Base-by-base conservation (phyloP, 2,113 vertebrate species). In the Brevimyrus niger region DNA sequence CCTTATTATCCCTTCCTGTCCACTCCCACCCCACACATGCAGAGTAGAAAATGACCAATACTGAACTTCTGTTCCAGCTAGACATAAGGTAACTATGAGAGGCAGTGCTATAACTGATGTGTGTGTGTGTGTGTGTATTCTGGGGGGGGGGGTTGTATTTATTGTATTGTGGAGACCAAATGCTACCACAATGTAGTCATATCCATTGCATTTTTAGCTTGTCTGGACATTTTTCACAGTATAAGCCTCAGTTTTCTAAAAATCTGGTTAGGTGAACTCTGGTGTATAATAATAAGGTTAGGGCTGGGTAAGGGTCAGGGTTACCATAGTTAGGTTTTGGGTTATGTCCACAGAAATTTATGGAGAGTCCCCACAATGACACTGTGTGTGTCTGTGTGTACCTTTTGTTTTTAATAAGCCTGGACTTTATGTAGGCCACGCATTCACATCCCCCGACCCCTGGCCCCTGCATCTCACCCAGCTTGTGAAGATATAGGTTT, bases 31-130 rank as follows among this genome's bases (percentile, higher is more conserved):
- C 42, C 44, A 44, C 55, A 76, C 44, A 76, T 19, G n/a, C n/a
- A 31, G 17, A 48, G n/a, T 46, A 73, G 11, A 88, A 42, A 47
- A 46, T 17, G n/a, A 76, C 87, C 85, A 58, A 86, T 61, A 88
- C n/a, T 47, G 82, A 76, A 65, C 91, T 88, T 91, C 90, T 90
- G 89, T 91, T 58, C 89, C 83, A 90, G 76, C 86, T 73, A 85
- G 42, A n/a, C 80, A 76, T 13, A 51, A 48, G 46, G 31, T 89
- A 86, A 91, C 90, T 87, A 89, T 80, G 89, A 83, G 46, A 87
- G 80, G 87, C 87, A 88, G 90, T 48, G 83, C 80, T 46, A 38
- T 87, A 86, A 86, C 87, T 51, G 82, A 61, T 2, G 10, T 47
- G 50, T 38, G 47, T 55, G 50, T 4, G 50, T 51, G 50, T 27